A percentile compares a stretch with the other conserved stretches of the same genome.
Evolutionary conservation across 2,113 vertebrate genomes (phyloP).

Genomic region (Micronycteris hirsuta): DNA sequence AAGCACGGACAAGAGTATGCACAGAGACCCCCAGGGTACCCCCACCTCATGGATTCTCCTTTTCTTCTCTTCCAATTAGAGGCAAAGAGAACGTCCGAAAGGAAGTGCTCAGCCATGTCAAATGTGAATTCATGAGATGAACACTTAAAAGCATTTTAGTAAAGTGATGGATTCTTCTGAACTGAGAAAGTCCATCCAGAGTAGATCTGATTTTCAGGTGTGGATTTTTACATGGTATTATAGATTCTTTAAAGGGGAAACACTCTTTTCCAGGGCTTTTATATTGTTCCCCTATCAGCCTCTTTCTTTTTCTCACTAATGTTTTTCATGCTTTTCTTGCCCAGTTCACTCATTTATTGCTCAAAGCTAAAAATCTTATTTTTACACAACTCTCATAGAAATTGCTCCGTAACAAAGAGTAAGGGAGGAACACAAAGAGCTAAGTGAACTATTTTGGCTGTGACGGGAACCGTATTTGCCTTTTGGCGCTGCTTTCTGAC

Average conservation of each 20-base stretch:
- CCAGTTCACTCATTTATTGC: conserved; percentile 14
- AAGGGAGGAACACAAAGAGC: conserved; percentile 28
- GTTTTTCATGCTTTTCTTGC: conserved; percentile 4
- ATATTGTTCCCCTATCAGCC: background rate
- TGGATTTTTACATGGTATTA: background rate
- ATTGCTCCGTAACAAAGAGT: conserved; percentile 27
- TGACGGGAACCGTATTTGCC: background rate
- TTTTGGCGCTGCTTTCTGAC: background rate
- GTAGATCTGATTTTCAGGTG: background rate
- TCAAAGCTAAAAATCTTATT: conserved; percentile 24
- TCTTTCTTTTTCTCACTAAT: conserved; percentile 13
- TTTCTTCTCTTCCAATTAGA: background rate
- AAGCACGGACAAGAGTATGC: background rate
- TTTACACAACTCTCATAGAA: conserved; percentile 31
- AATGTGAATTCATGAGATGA: background rate
- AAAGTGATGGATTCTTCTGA: background rate
- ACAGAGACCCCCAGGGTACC: background rate
- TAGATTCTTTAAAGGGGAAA: background rate
- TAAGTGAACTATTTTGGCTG: conserved; percentile 30
- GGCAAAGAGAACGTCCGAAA: background rate
- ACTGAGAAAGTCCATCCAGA: background rate
- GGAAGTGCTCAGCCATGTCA: background rate
- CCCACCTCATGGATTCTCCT: background rate
- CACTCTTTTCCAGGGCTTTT: background rate
- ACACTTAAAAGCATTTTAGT: background rate